These are phyloP conservation scores for Macroglossus sobrinus DNA, from an alignment of 2,113 vertebrate species.

Conservation along the genomic window DNA sequence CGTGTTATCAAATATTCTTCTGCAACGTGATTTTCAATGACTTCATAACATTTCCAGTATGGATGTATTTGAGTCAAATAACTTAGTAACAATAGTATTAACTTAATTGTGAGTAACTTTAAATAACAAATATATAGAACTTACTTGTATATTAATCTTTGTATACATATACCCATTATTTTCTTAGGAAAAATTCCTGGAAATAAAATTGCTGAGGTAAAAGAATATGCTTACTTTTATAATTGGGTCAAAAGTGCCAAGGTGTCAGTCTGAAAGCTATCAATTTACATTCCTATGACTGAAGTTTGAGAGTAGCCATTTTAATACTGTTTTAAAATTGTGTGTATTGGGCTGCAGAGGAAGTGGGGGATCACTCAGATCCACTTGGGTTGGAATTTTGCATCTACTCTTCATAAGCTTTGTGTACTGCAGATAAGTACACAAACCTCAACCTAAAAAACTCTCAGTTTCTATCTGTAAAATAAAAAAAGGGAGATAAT, in stretches of 20 bases:
- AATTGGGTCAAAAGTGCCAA: not conserved
- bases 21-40: not conserved
- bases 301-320: not conserved
- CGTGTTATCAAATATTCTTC: not conserved
- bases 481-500: not conserved
- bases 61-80: not conserved
- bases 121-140: not conserved
- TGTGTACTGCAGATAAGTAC: not conserved
- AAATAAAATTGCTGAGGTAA: not conserved
- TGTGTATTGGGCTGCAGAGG: not conserved
- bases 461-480: not conserved
- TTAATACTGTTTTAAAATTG: not conserved
- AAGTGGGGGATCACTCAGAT: not conserved
- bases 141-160: not conserved
- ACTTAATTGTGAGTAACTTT: not conserved
- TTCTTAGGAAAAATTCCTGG: not conserved
- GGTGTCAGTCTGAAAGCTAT: not conserved
- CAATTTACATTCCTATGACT: fast-evolving
- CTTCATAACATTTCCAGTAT: not conserved
- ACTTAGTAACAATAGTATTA: not conserved
- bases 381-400: not conserved
- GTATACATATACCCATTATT: not conserved
- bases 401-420: not conserved
- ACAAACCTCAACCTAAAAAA: not conserved
- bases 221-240: not conserved